Evolutionary conservation across 2,888 invertebrate species (phyloP), one percentile per base, ranked within the genome.

Genomic region (Anoplius nigerrimus): DNA sequence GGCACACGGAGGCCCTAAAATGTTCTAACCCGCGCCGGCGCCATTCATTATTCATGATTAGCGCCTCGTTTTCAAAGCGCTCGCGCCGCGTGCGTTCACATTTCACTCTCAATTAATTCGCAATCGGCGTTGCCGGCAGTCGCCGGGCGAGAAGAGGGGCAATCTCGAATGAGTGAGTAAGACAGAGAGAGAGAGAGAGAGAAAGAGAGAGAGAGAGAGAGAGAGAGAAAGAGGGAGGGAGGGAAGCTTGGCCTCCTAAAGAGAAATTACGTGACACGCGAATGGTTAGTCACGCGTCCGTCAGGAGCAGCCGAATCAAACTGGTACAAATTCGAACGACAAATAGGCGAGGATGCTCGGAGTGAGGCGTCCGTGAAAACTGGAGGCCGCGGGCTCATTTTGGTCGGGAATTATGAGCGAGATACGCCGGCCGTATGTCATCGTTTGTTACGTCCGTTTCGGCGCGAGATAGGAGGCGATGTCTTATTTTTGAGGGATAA

Each of bases 31-130:
- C 22, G 48, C 67, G 43, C 60, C 57, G 20, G 66, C 55, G 66
- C 58, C 66, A 76, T 79, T 78, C 80, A 78, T 78, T 78, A 78
- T 78, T 78, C 77, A 78, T 72, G 78, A 78, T 78, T 76, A 78
- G 76, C 79, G 71, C 61, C 67, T 63, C 74, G 69, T 74, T 72
- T 69, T 69, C 76, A 71, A 76, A 79, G 74, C 76, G 60, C 72
- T 66, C 46, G 51, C 69, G 8, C n/a, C n/a, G 54, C 58, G 79
- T 61, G 68, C 76, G 77, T 72, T 75, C 80, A 65, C 78, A 69
- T 80, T 79, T 79, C 80, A 79, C 78, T 79, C 79, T 80, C 79
- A 75, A 79, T 79, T 79, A 79, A 79, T 79, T 80, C 72, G 75
- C 78, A 80, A 79, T 78, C 72, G 69, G 11, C 34, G 34, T 2